Base-by-base conservation (phyloP, 2,888 invertebrate genomes). In the Sarcophaga caerulescens region DNA sequence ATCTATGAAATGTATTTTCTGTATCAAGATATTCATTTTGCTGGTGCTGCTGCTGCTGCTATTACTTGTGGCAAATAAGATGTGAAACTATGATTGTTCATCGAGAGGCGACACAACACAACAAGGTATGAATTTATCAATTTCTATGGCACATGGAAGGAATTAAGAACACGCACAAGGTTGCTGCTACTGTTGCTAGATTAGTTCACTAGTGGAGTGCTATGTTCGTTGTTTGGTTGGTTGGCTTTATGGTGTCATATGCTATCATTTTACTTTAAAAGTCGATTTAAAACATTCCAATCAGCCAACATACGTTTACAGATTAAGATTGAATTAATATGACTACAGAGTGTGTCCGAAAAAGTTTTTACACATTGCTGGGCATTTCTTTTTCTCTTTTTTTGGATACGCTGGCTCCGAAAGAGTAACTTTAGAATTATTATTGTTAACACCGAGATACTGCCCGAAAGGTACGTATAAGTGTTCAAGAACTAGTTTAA, bases 51-150 rank as follows among this genome's bases (percentile, higher is more conserved):
- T 71, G 71, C 75, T 71, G 68, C 63, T 52, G 52, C 25, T 65
- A 82, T 81, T 70, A 85, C 79, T 71, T 65, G 74, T 76, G 75
- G 79, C 78, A 81, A 74, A 63, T 57, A 62, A 81, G 74, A 81
- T 85, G 62, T 78, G 62, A 84, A 70, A 35, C 78, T 45, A 68
- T 25, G 69, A 79, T 78, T 76, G 35, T 76, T 74, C 68, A 63
- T 69, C 2, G 35, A 35, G 35, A 35, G 35, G 35, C 35, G 35
- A 35, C 35, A 35, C 35, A 35, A 35, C 35, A 76, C 25, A 59
- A 73, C 6, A 74, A 19, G 2, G 25, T 73, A 78, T 78, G 68
- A 73, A 81, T 69, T 83, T 60, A 74, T 74, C 68, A 69, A 35
- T 35, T 35, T 35, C 35, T 35, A 10, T 35, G 35, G 35, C 35